phyloP scores from a whole-genome alignment of 2,888 invertebrate species.

The Megamerina dolium region DNA sequence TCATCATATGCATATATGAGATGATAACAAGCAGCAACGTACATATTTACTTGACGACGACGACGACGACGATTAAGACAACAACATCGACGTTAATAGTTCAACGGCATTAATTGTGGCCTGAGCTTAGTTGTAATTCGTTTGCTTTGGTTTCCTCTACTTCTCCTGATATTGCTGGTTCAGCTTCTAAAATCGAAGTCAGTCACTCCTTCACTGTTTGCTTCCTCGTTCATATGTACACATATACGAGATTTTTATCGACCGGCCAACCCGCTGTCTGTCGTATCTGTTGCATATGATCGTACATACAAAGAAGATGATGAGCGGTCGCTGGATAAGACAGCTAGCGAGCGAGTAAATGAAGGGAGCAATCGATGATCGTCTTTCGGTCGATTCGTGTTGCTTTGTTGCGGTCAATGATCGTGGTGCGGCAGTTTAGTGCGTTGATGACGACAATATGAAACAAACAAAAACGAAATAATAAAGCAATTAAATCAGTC shows the following conservation, averaged over 20 bases:
- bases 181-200: constrained; percentile 11
- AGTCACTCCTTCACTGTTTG: constrained; percentile 8
- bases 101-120: constrained; percentile 36
- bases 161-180: constrained; percentile 8
- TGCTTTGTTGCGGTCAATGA: constrained; percentile 19
- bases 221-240: too few species aligned
- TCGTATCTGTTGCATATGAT: too few species aligned
- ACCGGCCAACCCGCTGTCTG: too few species aligned
- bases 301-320: too few species aligned
- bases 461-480: too few species aligned
- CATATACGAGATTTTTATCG: too few species aligned
- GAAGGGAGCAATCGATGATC: too few species aligned
- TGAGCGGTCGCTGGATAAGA: not conserved
- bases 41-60: constrained; percentile 2
- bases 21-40: not conserved
- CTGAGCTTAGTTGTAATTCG: constrained; percentile 12
- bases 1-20: too few species aligned
- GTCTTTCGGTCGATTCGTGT: constrained; percentile 5
- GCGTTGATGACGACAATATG: constrained; percentile 15
- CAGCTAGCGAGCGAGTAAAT: too few species aligned
- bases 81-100: constrained; percentile 36
- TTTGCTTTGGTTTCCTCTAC: not conserved
- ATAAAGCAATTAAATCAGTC: not conserved
- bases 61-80: not conserved
- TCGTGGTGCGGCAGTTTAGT: constrained; percentile 13